Percentiles rank a stretch among this genome's conserved stretches.
Conservation (phyloP, 2,113 vertebrate genomes). For the Hippocampus comes region DNA sequence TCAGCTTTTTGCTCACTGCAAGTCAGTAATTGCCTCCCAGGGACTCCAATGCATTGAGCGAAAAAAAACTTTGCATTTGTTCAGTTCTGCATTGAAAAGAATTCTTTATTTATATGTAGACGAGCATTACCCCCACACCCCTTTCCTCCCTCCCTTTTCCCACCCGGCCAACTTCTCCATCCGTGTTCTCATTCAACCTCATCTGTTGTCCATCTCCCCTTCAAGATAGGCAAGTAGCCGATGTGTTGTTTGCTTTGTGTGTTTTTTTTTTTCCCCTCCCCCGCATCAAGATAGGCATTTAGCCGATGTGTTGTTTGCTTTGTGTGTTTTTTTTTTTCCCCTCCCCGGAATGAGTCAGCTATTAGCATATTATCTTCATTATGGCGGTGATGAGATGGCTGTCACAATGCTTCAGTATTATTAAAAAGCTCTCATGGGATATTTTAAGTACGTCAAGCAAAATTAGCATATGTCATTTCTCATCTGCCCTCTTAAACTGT, state of each 20-base stretch:
- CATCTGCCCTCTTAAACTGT: conserved; percentile 37
- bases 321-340: background rate
- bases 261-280: background rate
- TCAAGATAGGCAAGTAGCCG: background rate
- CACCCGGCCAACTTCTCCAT: background rate
- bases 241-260: background rate
- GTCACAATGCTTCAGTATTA: conserved; percentile 54
- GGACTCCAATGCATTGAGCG: background rate
- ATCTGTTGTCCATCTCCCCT: conserved; percentile 3
- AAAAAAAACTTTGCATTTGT: background rate
- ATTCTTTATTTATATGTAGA: background rate
- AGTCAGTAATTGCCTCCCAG: background rate
- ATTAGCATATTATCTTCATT: conserved; percentile 65
- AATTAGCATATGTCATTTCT: conserved; percentile 65
- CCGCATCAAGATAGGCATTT: no score
- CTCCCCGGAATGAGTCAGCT: conserved; percentile 32
- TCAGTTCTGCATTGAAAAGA: background rate
- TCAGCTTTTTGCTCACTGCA: background rate
- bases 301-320: background rate
- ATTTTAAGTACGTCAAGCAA: conserved; percentile 26
- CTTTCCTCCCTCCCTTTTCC: background rate
- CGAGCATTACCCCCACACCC: background rate
- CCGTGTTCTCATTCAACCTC: background rate
- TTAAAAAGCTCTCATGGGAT: conserved; percentile 55
- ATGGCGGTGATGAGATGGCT: conserved; percentile 52